These are phyloP conservation scores for Benthosema pterotum DNA, from an alignment of 2,797 vertebrate species.

Conservation along the genomic window DNA sequence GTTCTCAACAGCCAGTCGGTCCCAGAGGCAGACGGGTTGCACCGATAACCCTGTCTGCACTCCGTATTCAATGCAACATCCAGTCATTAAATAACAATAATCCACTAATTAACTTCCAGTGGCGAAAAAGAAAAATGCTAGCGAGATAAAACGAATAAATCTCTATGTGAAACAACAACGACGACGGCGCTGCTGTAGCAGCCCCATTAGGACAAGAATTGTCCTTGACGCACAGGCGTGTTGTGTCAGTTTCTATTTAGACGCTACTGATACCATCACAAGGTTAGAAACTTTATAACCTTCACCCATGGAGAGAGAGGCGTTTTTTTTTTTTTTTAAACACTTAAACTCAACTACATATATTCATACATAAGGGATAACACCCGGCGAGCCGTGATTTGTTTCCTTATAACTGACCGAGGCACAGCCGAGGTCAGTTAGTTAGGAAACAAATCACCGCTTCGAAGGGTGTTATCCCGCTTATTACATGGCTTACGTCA, in stretches of 20 bases:
- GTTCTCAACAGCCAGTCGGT: conserved; percentile 28
- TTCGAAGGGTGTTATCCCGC: too few relatives aligned
- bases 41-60: conserved; percentile 18
- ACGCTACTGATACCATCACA: too few relatives aligned
- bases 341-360: background rate
- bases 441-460: too few relatives aligned
- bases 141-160: background rate
- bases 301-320: background rate
- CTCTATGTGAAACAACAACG: too few relatives aligned
- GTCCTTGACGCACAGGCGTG: background rate
- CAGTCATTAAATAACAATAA: conserved; percentile 51
- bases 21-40: conserved; percentile 21
- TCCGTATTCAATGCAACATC: conserved; percentile 20
- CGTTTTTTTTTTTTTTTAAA: conserved; percentile 1
- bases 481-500: too few relatives aligned
- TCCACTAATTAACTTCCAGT: conserved; percentile 38
- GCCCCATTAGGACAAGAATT: background rate
- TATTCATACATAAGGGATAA: too few relatives aligned
- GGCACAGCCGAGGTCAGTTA: too few relatives aligned
- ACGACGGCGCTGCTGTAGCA: too few relatives aligned
- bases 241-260: background rate
- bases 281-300: too few relatives aligned
- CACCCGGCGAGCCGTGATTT: too few relatives aligned
- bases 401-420: too few relatives aligned
- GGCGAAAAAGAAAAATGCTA: conserved; percentile 25